Percentiles rank a stretch among this genome's conserved stretches.
Conservation (phyloP, 2,113 vertebrate genomes). For the Eonycteris spelaea region DNA sequence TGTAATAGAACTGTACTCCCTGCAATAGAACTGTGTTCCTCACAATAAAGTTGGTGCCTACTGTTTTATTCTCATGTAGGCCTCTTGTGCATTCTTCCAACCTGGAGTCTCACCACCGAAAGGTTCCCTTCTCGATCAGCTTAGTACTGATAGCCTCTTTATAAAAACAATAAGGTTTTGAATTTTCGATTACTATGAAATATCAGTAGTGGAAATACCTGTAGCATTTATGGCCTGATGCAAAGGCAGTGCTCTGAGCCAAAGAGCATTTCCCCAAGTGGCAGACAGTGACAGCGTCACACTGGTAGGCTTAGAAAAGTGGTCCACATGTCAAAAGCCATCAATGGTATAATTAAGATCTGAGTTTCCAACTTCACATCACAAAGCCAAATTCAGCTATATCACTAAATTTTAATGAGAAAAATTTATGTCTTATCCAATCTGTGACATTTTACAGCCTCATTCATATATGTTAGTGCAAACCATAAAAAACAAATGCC, state of each 20-base stretch:
- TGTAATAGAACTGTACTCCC: no score
- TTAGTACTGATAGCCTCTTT: neutral
- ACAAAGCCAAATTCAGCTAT: neutral
- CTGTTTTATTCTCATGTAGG: no score
- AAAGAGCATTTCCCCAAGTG: accelerated
- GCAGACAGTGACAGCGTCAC: neutral
- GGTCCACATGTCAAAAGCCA: neutral
- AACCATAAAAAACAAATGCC: constrained; percentile 39
- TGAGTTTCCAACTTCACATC: neutral
- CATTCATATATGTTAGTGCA: constrained; percentile 39
- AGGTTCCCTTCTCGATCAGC: no score
- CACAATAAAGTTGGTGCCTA: no score
- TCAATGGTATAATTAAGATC: neutral
- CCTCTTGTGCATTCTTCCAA: no score
- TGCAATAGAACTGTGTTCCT: no score
- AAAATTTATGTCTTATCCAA: constrained; percentile 21
- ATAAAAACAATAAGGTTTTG: neutral
- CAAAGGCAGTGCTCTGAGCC: neutral
- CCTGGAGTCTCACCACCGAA: no score
- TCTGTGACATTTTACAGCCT: constrained; percentile 23
- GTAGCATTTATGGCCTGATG: no score
- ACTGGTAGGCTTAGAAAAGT: neutral
- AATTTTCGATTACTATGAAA: neutral
- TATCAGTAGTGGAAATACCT: neutral
- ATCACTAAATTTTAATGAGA: constrained; percentile 37